Evolutionary conservation across 2,113 vertebrate species (phyloP).

Genomic region (Apteryx owenii): DNA sequence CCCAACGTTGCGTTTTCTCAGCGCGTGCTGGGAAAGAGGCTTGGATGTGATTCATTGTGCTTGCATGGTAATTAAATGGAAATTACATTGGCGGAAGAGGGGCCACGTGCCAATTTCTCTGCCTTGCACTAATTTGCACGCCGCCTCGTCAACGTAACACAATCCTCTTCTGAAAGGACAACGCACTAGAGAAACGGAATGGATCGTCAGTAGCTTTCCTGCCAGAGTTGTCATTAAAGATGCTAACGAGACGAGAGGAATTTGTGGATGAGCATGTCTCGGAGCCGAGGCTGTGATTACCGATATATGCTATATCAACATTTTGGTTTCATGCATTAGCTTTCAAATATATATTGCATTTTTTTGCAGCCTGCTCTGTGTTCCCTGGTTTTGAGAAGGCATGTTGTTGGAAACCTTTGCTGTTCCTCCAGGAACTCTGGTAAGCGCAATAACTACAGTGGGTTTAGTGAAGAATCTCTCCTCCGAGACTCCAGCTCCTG

Average conservation of each 20-base stretch:
- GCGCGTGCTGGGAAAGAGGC: not conserved
- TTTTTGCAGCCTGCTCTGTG: not conserved
- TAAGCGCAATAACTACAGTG: not conserved
- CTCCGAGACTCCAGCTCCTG: not conserved
- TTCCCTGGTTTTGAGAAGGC: not conserved
- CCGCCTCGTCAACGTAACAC: not conserved
- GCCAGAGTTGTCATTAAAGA: not conserved
- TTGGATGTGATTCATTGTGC: not conserved
- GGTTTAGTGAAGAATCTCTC: not conserved
- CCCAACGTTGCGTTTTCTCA: not conserved
- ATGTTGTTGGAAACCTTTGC: not conserved
- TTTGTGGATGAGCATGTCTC: not conserved
- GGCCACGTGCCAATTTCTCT: not conserved
- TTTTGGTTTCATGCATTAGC: not conserved
- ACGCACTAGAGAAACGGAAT: not conserved
- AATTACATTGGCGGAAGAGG: not conserved
- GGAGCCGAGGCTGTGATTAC: not conserved
- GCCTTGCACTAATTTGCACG: not conserved
- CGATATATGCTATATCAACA: not conserved
- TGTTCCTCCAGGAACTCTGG: not conserved
- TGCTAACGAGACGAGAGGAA: not conserved
- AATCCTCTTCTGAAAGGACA: not conserved
- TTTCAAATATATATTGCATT: not conserved
- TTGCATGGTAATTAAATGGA: conserved; percentile 7
- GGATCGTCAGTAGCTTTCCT: not conserved